phyloP scores from a whole-genome alignment of 2,113 vertebrate species.

The Amazona vittata region DNA sequence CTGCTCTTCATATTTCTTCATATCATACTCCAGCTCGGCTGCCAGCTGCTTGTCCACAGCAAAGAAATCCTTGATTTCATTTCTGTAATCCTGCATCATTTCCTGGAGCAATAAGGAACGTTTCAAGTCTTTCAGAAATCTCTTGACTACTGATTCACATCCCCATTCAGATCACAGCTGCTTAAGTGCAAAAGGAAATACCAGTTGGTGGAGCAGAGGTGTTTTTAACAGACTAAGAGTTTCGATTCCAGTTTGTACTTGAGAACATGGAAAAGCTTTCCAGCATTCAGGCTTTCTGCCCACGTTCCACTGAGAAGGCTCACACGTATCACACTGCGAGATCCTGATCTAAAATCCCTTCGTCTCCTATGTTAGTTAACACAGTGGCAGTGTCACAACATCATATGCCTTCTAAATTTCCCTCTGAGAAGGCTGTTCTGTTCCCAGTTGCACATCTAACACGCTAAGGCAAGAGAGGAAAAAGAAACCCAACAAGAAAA shows the following conservation, averaged over 20 bases:
- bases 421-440: slow-evolving; percentile 1
- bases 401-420: not conserved
- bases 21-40: slow-evolving; percentile 90
- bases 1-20: slow-evolving; percentile 86
- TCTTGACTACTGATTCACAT: slow-evolving; percentile 40
- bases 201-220: slow-evolving; percentile 67
- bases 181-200: slow-evolving; percentile 55
- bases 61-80: slow-evolving; percentile 90
- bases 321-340: not conserved
- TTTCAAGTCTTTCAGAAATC: slow-evolving; percentile 30
- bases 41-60: slow-evolving; percentile 89
- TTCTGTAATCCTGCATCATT: slow-evolving; percentile 90
- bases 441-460: not conserved
- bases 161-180: slow-evolving; percentile 64
- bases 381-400: slow-evolving; percentile 41
- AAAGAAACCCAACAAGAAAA: not conserved
- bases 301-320: slow-evolving; percentile 28
- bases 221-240: slow-evolving; percentile 60
- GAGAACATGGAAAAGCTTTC: slow-evolving; percentile 5
- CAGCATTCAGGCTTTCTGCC: slow-evolving; percentile 8
- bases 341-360: slow-evolving; percentile 32
- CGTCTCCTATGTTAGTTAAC: slow-evolving; percentile 37
- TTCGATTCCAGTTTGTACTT: slow-evolving; percentile 9
- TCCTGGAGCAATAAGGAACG: slow-evolving; percentile 76
- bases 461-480: not conserved